Evolutionary conservation across 2,797 vertebrate species (phyloP).

Genomic region (Pseudochirops corinnae): DNA sequence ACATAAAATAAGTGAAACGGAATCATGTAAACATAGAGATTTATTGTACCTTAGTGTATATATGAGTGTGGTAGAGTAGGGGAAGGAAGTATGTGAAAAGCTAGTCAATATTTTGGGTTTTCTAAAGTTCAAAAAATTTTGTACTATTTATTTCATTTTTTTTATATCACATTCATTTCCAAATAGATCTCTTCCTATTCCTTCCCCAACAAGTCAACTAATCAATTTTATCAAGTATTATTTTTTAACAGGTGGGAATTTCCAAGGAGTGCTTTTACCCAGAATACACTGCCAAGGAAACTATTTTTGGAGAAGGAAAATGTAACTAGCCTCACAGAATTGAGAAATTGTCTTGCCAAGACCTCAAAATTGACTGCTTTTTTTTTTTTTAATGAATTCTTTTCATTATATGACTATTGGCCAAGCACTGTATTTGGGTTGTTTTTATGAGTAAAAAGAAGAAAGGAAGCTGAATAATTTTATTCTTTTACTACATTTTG

Average conservation of each 20-base stretch:
- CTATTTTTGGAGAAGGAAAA: neutral
- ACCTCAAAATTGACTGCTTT: conserved; percentile 16
- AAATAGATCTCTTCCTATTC: neutral
- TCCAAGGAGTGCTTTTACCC: neutral
- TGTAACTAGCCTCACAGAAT: neutral
- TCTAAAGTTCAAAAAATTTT: neutral
- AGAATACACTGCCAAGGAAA: neutral
- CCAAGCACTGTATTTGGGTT: neutral
- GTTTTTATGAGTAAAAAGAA: conserved; percentile 1
- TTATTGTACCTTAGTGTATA: neutral
- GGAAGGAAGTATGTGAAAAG: neutral
- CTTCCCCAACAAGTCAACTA: neutral
- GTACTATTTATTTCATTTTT: neutral
- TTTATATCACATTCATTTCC: neutral
- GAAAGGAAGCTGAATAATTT: neutral
- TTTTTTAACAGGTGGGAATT: neutral
- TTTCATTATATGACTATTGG: neutral
- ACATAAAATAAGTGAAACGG: too few species aligned
- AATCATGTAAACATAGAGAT: too few species aligned
- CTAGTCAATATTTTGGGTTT: neutral
- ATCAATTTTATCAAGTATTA: neutral
- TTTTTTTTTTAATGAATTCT: neutral
- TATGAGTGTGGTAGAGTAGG: neutral
- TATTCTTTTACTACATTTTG: conserved; percentile 3
- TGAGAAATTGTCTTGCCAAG: neutral